Percentiles rank a stretch among this genome's conserved stretches.
phyloP scores from a whole-genome alignment of 1,140 invertebrate species.

The Pseudomyrmex cubaensis region DNA sequence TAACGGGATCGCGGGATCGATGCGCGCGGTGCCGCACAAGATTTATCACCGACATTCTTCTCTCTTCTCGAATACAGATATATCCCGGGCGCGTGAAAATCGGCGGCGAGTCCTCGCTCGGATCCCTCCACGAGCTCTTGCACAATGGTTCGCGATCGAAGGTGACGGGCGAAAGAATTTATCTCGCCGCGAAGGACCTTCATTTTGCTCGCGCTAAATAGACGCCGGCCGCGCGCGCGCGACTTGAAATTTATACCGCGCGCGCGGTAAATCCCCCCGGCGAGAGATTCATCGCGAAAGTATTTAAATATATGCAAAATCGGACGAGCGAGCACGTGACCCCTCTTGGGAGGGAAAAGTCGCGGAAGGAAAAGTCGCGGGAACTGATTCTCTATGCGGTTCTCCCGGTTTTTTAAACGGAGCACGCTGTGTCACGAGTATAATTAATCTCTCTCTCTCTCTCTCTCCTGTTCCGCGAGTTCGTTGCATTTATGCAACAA shows the following conservation, averaged over 20 bases:
- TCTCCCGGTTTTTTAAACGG: slow-evolving; percentile 41
- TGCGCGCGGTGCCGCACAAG: neutral
- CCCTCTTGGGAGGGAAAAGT: neutral
- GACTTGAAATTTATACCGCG: slow-evolving; percentile 45
- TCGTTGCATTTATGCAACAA: slow-evolving; percentile 1
- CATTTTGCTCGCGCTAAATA: slow-evolving; percentile 52
- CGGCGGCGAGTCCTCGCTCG: neutral
- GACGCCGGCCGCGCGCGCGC: neutral
- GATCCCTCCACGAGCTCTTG: neutral
- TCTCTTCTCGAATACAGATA: slow-evolving; percentile 15
- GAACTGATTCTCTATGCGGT: slow-evolving; percentile 39
- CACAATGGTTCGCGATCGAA: slow-evolving; percentile 11
- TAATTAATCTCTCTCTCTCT: slow-evolving; percentile 32
- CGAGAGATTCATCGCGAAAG: slow-evolving; percentile 54
- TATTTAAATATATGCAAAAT: slow-evolving; percentile 62
- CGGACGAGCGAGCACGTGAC: slow-evolving; percentile 17
- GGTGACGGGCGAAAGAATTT: slow-evolving; percentile 16
- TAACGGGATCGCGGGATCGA: neutral
- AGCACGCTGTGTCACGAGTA: neutral
- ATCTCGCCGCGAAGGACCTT: slow-evolving; percentile 9
- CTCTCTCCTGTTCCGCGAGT: too few species aligned
- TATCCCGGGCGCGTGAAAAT: neutral
- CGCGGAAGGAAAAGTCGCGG: slow-evolving; percentile 38
- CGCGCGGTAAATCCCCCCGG: slow-evolving; percentile 15
- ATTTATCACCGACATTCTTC: slow-evolving; percentile 14